phyloP scores from a whole-genome alignment of 2,888 invertebrate genomes.

The Macropis europaea region DNA sequence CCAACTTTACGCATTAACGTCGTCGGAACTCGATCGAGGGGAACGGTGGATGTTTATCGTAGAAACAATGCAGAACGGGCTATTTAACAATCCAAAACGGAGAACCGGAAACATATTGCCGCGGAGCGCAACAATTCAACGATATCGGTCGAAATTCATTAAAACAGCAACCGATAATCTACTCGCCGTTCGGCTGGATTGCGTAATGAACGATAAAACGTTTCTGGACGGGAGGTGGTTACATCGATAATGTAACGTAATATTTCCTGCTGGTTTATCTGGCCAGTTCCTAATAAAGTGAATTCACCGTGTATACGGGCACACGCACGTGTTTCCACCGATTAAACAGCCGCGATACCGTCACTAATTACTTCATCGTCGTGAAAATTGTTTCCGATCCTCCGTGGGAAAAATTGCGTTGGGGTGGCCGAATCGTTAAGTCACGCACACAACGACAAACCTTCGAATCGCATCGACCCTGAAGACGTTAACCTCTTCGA shows the following conservation, averaged over 20 bases:
- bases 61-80: neutral
- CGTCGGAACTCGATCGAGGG: conserved; percentile 2
- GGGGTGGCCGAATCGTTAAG: too few species aligned
- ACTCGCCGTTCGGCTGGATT: conserved; percentile 13
- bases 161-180: conserved; percentile 53
- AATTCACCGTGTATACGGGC: conserved; percentile 39
- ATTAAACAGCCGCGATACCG: conserved; percentile 34
- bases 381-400: conserved; percentile 43
- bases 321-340: conserved; percentile 36
- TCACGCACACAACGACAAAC: neutral
- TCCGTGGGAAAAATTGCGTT: conserved; percentile 22
- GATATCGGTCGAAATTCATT: conserved; percentile 47
- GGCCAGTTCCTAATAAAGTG: conserved; percentile 34
- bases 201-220: conserved; percentile 57
- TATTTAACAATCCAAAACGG: neutral
- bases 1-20: neutral
- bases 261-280: conserved; percentile 53
- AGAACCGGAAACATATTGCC: neutral
- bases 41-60: neutral
- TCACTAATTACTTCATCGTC: conserved; percentile 50
- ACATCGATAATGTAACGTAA: conserved; percentile 51
- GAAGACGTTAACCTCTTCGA: too few species aligned
- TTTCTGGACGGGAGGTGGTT: conserved; percentile 34
- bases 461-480: neutral
- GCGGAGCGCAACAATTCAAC: conserved; percentile 3